Percentiles rank a stretch among this genome's conserved stretches.
phyloP scores from a whole-genome alignment of 2,797 vertebrate genomes.

The Odontamblyopus rebecca region DNA sequence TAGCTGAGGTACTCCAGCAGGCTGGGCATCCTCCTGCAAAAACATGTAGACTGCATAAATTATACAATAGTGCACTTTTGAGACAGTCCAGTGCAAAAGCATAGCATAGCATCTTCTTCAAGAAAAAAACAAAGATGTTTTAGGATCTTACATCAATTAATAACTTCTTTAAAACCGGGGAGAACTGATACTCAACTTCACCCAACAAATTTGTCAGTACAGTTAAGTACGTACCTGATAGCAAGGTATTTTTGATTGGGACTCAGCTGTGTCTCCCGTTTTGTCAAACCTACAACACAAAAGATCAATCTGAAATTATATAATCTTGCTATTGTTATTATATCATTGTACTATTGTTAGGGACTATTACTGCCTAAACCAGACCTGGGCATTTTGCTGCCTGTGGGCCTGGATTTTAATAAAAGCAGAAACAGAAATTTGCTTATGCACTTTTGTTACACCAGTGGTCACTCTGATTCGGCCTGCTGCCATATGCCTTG shows the following conservation, averaged over 20 bases:
- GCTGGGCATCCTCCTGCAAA: constrained; percentile 90
- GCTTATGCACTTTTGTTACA: no score
- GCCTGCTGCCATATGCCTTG: no score
- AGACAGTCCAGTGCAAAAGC: not conserved
- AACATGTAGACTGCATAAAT: not conserved
- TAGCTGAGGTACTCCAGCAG: constrained; percentile 97
- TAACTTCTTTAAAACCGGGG: not conserved
- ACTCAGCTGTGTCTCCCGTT: constrained; percentile 88
- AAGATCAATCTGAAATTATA: not conserved
- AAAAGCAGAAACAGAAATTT: no score
- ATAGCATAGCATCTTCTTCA: not conserved
- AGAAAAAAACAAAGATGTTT: not conserved
- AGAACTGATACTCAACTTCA: not conserved
- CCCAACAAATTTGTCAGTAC: not conserved
- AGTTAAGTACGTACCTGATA: constrained; percentile 87
- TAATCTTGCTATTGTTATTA: not conserved
- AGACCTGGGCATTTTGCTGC: no score
- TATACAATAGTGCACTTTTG: not conserved
- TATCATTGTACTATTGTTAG: not conserved
- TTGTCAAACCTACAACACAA: constrained; percentile 82
- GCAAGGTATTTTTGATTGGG: constrained; percentile 90
- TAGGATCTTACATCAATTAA: not conserved
- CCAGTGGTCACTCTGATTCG: no score
- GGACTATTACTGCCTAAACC: not conserved
- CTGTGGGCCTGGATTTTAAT: no score